These are phyloP conservation scores for Centropus unirufus DNA, from an alignment of 2,113 vertebrate species.

Conservation along the genomic window DNA sequence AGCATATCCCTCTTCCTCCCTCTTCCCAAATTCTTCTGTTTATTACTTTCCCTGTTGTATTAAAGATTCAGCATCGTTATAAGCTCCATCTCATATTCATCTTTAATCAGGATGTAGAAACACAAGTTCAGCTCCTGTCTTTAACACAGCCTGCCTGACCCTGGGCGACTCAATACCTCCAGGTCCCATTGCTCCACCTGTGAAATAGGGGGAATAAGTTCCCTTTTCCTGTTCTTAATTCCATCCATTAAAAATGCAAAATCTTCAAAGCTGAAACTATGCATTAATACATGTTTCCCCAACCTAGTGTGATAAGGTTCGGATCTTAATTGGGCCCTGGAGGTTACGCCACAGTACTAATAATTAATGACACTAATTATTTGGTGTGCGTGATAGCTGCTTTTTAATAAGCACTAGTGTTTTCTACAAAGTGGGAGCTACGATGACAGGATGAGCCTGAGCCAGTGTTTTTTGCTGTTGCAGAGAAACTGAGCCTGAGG, in stretches of 20 bases:
- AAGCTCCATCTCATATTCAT: neutral
- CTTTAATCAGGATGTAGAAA: slow-evolving; percentile 12
- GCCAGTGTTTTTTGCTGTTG: neutral
- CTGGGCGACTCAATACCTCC: neutral
- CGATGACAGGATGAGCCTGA: neutral
- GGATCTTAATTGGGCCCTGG: slow-evolving; percentile 51
- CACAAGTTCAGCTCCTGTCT: slow-evolving; percentile 7
- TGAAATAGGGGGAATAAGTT: slow-evolving; percentile 8
- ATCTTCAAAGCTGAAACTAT: slow-evolving; percentile 38
- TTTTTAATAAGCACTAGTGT: neutral
- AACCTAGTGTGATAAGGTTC: neutral
- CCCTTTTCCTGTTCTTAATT: slow-evolving; percentile 30
- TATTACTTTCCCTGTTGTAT: slow-evolving; percentile 36
- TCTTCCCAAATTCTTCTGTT: slow-evolving; percentile 37
- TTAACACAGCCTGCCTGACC: neutral
- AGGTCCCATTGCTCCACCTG: neutral
- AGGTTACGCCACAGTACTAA: slow-evolving; percentile 34
- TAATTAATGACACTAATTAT: slow-evolving; percentile 45
- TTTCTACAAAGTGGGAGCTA: neutral
- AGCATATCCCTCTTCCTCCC: neutral
- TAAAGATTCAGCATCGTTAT: neutral
- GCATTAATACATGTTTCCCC: neutral
- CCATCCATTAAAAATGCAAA: slow-evolving; percentile 43
- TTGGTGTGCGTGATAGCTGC: neutral
- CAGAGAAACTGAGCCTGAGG: neutral